Evolutionary conservation across 2,888 invertebrate species (phyloP), one percentile per base, ranked within the genome.

Genomic region (Caenorhabditis japonica): DNA sequence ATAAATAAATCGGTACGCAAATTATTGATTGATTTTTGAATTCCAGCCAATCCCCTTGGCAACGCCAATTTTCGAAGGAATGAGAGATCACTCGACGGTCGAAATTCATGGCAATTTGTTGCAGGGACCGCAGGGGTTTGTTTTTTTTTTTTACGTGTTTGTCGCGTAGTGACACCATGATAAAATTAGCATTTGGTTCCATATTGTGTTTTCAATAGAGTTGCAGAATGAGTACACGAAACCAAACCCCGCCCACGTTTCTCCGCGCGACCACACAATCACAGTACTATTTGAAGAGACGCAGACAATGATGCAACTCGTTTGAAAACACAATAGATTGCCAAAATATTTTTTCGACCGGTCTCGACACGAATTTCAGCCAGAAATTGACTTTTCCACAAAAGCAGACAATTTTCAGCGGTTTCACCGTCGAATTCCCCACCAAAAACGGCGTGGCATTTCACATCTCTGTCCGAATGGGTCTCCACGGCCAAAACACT

Each of bases 391-490:
- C n/a, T 17, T 17, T 41, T 41, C 15, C 7, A 15, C 13, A 8
- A 12, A 43, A 21, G 12, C 12, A 19, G 23, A 21, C 19, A 5
- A 41, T 7, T 64, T 64, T 17, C 41, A 64, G 64, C 23, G 64
- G 64, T 7, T 64, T 64, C 64, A 64, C 64, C 4, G 64, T 64
- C 7, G 64, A 64, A 27, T 59, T 69, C 12, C 47, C 60, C 8
- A 55, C 69, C 4, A 49, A 60, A 21, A 69, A 69, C 34, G 69
- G 55, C 12, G 49, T 69, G 3, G 60, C 69, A n/a, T 43, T 69
- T n/a, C 64, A 64, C 43, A 64, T 64, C 30, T 64, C 64, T 13
- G 64, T 64, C 27, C 47, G 64, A 56, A 64, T 64, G 64, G 64
- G 64, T 5, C 12, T 27, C 7, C 56, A 64, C 33, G 64, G 64